Percentiles rank a stretch among this genome's conserved stretches.
phyloP scores from a whole-genome alignment of 1,140 invertebrate genomes.

The Formica selysi region DNA sequence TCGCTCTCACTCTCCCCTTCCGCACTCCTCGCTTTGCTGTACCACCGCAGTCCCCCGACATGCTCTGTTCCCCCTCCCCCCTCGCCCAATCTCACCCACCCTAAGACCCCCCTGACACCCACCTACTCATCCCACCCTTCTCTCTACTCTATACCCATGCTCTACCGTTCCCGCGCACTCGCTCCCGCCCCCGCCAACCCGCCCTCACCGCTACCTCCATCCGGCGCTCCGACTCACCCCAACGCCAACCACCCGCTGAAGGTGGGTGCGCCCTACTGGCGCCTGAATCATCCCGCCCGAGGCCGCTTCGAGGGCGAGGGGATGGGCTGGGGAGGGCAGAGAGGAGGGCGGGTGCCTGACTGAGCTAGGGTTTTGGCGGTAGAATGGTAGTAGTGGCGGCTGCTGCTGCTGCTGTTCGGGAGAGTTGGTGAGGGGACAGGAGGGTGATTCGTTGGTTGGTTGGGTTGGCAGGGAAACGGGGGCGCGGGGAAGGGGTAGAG shows the following conservation, averaged over 20 bases:
- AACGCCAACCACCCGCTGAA: conserved; percentile 77
- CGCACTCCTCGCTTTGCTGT: conserved; percentile 61
- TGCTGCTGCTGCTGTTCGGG: conserved; percentile 59
- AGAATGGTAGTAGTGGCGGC: conserved; percentile 74
- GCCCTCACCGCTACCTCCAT: conserved; percentile 67
- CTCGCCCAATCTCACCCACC: conserved; percentile 65
- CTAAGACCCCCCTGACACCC: conserved; percentile 68
- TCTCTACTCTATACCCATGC: conserved; percentile 60
- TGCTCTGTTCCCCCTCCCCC: conserved; percentile 80
- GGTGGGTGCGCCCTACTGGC: conserved; percentile 86
- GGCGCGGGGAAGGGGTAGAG: conserved; percentile 45
- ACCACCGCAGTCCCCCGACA: conserved; percentile 81
- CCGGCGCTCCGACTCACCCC: conserved; percentile 70
- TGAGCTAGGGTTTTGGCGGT: conserved; percentile 81
- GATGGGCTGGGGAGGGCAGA: conserved; percentile 52
- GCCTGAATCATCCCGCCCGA: conserved; percentile 85
- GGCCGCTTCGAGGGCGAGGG: conserved; percentile 74
- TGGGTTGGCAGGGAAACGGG: conserved; percentile 72
- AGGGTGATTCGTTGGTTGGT: conserved; percentile 79
- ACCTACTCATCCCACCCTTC: conserved; percentile 69
- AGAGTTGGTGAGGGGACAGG: conserved; percentile 63
- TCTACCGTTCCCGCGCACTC: conserved; percentile 47
- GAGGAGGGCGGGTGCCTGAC: conserved; percentile 76
- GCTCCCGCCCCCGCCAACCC: conserved; percentile 68
- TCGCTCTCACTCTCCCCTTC: conserved; percentile 45